Conservation (phyloP, 30 jellyfish, hydroid and myxozoan genomes). For the Sanderia malayensis region DNA sequence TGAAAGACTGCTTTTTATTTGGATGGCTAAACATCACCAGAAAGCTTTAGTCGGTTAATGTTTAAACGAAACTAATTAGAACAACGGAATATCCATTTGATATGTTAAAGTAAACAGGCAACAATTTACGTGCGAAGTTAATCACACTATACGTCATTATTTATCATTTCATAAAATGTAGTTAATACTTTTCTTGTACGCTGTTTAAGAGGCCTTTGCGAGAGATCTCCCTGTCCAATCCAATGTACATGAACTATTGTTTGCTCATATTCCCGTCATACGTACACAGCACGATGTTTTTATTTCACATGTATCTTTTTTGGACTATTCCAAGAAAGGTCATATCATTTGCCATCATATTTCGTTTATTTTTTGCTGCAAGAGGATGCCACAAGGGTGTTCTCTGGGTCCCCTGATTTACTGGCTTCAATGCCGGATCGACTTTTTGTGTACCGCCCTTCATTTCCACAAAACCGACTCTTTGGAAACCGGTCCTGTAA, state of each 20-base stretch:
- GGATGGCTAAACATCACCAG: neutral
- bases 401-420: neutral
- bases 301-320: no score
- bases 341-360: no score
- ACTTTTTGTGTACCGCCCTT: no score
- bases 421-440: no score
- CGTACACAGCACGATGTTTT: no score
- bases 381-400: neutral
- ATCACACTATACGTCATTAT: constrained; percentile 6
- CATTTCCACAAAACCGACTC: no score
- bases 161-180: neutral
- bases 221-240: neutral
- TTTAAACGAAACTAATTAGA: no score
- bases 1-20: constrained; percentile 7
- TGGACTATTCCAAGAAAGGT: no score
- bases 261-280: no score
- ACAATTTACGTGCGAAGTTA: neutral
- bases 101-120: neutral
- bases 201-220: neutral
- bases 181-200: neutral
- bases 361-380: no score
- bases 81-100: no score
- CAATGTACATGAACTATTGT: neutral
- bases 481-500: no score
- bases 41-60: neutral